Conservation (phyloP, 1,140 invertebrate genomes). For the Druon quercuslanigerum region DNA sequence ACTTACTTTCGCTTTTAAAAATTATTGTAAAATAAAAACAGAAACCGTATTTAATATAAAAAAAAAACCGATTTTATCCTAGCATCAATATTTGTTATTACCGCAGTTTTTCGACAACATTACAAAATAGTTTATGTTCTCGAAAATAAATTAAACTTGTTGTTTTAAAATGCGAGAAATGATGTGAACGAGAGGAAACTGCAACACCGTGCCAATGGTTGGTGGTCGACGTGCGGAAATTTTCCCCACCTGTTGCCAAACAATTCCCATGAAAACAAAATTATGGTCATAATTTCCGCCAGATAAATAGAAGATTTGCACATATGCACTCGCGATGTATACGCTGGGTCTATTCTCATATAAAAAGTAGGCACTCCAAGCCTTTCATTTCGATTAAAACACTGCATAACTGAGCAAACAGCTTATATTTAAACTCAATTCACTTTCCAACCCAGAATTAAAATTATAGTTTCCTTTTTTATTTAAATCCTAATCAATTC, state of each 20-base stretch:
- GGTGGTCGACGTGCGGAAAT: conserved; percentile 64
- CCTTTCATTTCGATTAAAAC: neutral
- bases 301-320: conserved; percentile 57
- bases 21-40: too few species aligned
- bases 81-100: too few species aligned
- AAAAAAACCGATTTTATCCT: too few species aligned
- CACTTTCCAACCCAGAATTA: too few species aligned
- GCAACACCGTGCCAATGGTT: conserved; percentile 28
- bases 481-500: too few species aligned
- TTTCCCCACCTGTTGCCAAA: conserved; percentile 74
- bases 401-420: too few species aligned
- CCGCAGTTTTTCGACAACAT: neutral
- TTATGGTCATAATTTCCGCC: conserved; percentile 63
- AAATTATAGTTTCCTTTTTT: too few species aligned
- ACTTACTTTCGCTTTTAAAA: too few species aligned
- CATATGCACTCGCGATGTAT: conserved; percentile 28
- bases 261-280: conserved; percentile 71
- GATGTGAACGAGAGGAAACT: conserved; percentile 33
- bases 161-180: conserved; percentile 37
- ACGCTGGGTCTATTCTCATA: neutral
- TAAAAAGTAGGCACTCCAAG: neutral
- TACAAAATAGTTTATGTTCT: neutral
- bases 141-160: neutral
- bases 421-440: too few species aligned
- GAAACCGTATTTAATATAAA: too few species aligned